These are phyloP conservation scores for Brachylomia viminalis DNA, from an alignment of 2,888 invertebrate genomes.

Conservation along the genomic window DNA sequence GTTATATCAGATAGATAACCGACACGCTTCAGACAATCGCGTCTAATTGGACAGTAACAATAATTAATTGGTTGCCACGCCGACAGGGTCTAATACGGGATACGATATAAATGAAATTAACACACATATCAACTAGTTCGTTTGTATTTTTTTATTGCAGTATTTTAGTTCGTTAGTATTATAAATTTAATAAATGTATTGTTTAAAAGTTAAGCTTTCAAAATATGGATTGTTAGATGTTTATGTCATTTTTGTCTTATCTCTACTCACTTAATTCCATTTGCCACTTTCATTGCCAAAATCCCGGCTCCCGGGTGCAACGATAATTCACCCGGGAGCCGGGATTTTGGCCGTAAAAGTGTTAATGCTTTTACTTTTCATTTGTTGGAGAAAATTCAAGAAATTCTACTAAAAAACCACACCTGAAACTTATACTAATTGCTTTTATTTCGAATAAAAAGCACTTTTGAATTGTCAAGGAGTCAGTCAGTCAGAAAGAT, in stretches of 20 bases:
- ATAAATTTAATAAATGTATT: background rate
- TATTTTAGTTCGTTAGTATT: background rate
- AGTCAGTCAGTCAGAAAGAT: too few species aligned
- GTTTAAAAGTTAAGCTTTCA: background rate
- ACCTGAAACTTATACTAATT: too few species aligned
- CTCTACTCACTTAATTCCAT: background rate
- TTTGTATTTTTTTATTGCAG: background rate
- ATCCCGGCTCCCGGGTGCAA: too few species aligned
- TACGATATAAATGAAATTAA: background rate
- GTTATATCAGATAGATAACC: slow-evolving; percentile 16
- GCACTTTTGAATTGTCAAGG: too few species aligned
- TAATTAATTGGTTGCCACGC: background rate
- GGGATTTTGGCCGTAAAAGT: too few species aligned
- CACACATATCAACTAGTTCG: too few species aligned
- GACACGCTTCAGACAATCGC: slow-evolving; percentile 9
- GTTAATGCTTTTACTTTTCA: background rate
- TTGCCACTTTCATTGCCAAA: too few species aligned
- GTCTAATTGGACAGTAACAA: slow-evolving; percentile 25
- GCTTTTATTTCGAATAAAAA: too few species aligned
- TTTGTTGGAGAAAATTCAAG: background rate
- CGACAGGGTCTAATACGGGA: background rate
- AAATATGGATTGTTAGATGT: background rate
- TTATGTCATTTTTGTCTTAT: background rate
- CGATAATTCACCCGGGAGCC: too few species aligned
- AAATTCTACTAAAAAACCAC: background rate